Conservation (phyloP, 1,140 invertebrate genomes). For the Amyelois transitella region DNA sequence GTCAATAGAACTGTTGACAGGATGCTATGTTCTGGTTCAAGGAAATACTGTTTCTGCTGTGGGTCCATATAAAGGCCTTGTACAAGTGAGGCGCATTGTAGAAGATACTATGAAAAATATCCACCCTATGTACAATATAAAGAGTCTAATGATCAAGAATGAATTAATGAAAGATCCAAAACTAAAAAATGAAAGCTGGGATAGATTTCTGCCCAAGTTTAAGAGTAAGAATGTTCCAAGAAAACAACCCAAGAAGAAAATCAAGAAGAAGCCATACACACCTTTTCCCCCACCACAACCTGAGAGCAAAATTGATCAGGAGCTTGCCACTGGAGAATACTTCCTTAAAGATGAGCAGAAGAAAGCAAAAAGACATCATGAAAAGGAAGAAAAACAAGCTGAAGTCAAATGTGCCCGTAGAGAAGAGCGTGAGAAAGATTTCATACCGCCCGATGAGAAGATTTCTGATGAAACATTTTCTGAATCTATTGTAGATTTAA, state of each 20-base stretch:
- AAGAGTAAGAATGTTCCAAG: conserved; percentile 94
- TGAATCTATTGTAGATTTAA: conserved; percentile 76
- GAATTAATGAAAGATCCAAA: conserved; percentile 95
- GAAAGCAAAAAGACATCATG: conserved; percentile 81
- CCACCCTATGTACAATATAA: conserved; percentile 99
- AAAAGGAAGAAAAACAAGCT: conserved; percentile 84
- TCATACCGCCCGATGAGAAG: conserved; percentile 87
- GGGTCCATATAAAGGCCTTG: conserved; percentile 95
- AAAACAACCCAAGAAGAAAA: conserved; percentile 90
- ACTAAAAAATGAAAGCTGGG: conserved; percentile 97
- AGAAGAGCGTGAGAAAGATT: conserved; percentile 86
- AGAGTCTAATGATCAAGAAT: conserved; percentile 97
- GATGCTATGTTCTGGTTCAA: conserved; percentile 98
- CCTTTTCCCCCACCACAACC: conserved; percentile 96
- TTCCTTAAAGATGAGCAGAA: conserved; percentile 93
- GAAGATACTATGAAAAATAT: conserved; percentile 99
- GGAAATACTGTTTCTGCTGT: conserved; percentile 98
- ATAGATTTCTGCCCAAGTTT: conserved; percentile 97
- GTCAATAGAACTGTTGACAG: conserved; percentile 97
- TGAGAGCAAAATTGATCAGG: conserved; percentile 95
- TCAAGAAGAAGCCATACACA: conserved; percentile 93
- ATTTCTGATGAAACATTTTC: conserved; percentile 27
- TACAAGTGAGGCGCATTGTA: conserved; percentile 93
- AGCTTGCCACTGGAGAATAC: conserved; percentile 96
- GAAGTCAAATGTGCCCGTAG: conserved; percentile 82